Evolutionary conservation across 1,140 invertebrate genomes (phyloP).

Genomic region (Subanguina moxae): DNA sequence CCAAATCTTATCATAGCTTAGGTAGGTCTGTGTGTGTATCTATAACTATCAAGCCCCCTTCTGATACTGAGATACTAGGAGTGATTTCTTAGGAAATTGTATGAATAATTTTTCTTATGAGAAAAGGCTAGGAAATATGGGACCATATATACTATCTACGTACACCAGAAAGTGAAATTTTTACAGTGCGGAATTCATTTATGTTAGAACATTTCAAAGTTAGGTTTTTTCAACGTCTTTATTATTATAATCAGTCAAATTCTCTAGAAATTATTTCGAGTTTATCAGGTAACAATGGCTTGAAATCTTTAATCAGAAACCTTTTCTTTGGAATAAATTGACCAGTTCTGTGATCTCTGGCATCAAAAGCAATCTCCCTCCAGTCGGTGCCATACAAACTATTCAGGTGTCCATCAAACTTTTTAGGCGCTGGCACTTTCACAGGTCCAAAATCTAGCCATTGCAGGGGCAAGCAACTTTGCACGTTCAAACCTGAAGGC

Average conservation of each 20-base stretch:
- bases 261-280: neutral
- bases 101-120: no score
- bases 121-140: no score
- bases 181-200: no score
- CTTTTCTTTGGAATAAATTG: neutral
- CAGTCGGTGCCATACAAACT: neutral
- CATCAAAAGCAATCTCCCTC: neutral
- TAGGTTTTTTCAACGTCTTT: no score
- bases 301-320: neutral
- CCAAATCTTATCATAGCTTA: no score
- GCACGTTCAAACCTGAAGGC: neutral
- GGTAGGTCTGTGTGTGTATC: no score
- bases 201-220: no score
- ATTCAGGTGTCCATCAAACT: neutral
- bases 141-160: no score
- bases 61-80: no score
- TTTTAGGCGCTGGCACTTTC: neutral
- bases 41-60: no score
- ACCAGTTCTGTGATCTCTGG: neutral
- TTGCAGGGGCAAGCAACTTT: neutral
- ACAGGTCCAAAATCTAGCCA: neutral
- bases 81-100: no score
- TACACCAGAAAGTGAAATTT: no score
- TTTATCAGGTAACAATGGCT: neutral
- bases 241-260: slow-evolving; percentile 1